Percentiles rank a stretch among this genome's conserved stretches.
Conservation (phyloP, 2,797 vertebrate species). For the Brachymystax lenok region DNA sequence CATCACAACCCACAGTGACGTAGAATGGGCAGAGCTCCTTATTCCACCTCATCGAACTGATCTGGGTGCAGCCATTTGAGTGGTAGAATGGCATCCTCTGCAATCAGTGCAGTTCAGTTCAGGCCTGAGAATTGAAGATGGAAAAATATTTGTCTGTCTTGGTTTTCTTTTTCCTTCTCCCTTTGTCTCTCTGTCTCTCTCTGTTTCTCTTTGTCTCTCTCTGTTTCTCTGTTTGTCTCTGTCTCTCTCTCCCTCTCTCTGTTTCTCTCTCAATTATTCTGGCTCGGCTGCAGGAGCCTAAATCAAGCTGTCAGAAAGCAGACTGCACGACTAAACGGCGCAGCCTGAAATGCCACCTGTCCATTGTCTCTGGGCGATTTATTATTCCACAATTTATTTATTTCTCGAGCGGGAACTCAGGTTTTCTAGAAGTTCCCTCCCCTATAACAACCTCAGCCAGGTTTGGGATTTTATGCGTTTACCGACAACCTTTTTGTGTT, state of each 20-base stretch:
- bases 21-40: constrained; percentile 6
- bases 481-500: not conserved
- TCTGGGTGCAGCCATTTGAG: constrained; percentile 26
- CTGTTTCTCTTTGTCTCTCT: constrained; percentile 29
- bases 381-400: constrained; percentile 65
- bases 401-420: constrained; percentile 53
- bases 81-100: constrained; percentile 42
- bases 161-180: constrained; percentile 27
- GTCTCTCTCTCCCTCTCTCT: constrained; percentile 2
- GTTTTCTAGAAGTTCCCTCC: constrained; percentile 48
- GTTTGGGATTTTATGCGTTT: constrained; percentile 19
- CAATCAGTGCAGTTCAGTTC: constrained; percentile 53
- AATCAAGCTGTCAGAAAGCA: constrained; percentile 76
- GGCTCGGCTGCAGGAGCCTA: constrained; percentile 64
- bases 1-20: not conserved
- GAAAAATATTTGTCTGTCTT: constrained; percentile 44
- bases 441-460: constrained; percentile 30
- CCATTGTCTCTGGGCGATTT: constrained; percentile 64
- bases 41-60: constrained; percentile 27
- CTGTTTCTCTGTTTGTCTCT: constrained; percentile 24
- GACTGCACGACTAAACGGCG: constrained; percentile 69
- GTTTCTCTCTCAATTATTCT: constrained; percentile 38
- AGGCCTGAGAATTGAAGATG: constrained; percentile 59
- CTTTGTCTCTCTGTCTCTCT: not conserved
- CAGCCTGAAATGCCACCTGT: constrained; percentile 75